Evolutionary conservation across 92 coral and sea anemone genomes (phyloP).

Genomic region (Montipora capitata): DNA sequence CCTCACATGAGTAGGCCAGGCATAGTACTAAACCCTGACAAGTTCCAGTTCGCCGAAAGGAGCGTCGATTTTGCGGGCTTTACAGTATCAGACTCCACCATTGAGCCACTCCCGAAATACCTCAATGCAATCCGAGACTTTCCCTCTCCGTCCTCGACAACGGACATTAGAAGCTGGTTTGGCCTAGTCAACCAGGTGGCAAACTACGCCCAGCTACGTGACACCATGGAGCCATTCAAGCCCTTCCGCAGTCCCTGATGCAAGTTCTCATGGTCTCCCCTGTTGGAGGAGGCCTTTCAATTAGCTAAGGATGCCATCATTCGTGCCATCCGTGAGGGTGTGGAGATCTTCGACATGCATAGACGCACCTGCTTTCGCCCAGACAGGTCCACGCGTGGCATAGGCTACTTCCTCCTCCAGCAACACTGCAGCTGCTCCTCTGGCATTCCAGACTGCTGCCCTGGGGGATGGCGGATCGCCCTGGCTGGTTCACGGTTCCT

Average conservation of each 20-base stretch:
- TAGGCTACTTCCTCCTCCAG: slow-evolving; percentile 79
- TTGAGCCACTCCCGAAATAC: slow-evolving; percentile 85
- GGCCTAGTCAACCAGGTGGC: slow-evolving; percentile 83
- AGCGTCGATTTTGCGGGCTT: slow-evolving; percentile 80
- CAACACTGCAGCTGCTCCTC: slow-evolving; percentile 84
- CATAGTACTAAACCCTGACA: slow-evolving; percentile 80
- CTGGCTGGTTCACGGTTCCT: slow-evolving; percentile 82
- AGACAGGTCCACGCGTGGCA: slow-evolving; percentile 81
- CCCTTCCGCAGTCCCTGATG: slow-evolving; percentile 71
- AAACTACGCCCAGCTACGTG: slow-evolving; percentile 68
- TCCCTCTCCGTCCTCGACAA: slow-evolving; percentile 79
- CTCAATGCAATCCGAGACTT: slow-evolving; percentile 81
- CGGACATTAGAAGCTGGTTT: slow-evolving; percentile 82
- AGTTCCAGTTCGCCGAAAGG: slow-evolving; percentile 75
- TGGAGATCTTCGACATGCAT: slow-evolving; percentile 78
- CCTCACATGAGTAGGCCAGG: slow-evolving; percentile 86
- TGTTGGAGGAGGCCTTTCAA: slow-evolving; percentile 57
- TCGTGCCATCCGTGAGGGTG: slow-evolving; percentile 69
- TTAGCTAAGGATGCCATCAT: slow-evolving; percentile 41
- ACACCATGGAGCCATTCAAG: slow-evolving; percentile 63
- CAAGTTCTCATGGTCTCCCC: slow-evolving; percentile 64
- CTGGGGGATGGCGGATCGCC: slow-evolving; percentile 81
- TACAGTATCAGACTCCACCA: slow-evolving; percentile 68
- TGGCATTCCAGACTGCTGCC: slow-evolving; percentile 78
- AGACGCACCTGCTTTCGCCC: slow-evolving; percentile 82